Percentiles rank a stretch among this genome's conserved stretches.
phyloP scores from a whole-genome alignment of 2,113 vertebrate genomes.

The Casuarius casuarius region DNA sequence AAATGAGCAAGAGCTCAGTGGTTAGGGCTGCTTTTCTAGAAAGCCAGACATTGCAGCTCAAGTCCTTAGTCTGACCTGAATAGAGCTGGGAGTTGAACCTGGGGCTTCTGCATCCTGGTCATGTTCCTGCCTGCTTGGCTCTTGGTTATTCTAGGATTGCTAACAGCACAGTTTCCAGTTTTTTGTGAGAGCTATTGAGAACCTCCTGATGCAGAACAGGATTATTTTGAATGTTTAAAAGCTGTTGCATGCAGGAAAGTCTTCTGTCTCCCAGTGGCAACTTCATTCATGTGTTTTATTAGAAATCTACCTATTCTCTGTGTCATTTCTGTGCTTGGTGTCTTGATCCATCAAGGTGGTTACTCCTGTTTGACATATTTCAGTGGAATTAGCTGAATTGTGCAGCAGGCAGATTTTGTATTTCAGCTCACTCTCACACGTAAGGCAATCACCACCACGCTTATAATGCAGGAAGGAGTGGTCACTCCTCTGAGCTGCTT shows the following conservation, averaged over 20 bases:
- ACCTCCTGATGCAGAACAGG: background rate
- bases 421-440: background rate
- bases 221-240: background rate
- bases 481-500: constrained; percentile 12
- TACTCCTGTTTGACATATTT: background rate
- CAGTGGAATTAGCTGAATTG: background rate
- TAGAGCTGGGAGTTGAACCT: background rate
- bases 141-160: background rate
- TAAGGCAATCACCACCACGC: background rate
- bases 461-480: background rate
- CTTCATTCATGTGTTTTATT: background rate
- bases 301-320: background rate
- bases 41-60: background rate
- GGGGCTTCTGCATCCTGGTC: background rate
- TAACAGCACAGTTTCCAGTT: background rate
- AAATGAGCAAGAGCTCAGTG: background rate
- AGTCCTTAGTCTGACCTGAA: background rate
- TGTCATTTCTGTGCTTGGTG: background rate
- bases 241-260: background rate
- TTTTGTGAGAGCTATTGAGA: background rate
- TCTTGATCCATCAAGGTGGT: background rate
- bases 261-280: background rate
- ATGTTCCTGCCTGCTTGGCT: background rate
- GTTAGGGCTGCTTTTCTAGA: background rate
- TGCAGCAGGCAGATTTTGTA: background rate